Percentiles rank a stretch among this genome's conserved stretches.
phyloP scores from a whole-genome alignment of 2,113 vertebrate genomes.

The Osmerus eperlanus region DNA sequence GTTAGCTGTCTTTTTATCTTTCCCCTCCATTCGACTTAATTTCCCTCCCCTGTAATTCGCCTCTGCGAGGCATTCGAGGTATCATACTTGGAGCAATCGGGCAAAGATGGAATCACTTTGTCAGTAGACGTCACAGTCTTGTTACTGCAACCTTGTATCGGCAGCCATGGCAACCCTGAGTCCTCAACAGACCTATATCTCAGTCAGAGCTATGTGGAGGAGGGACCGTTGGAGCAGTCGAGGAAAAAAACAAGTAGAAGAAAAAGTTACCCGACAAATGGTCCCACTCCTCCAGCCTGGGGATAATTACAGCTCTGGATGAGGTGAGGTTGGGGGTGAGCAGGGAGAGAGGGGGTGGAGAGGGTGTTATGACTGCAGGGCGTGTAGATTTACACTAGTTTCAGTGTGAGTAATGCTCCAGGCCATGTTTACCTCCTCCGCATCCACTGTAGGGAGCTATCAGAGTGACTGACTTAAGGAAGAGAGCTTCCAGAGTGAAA shows the following conservation, averaged over 20 bases:
- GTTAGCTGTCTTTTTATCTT: conserved; percentile 39
- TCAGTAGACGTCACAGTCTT: neutral
- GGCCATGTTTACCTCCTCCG: conserved; percentile 28
- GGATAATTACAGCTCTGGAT: conserved; percentile 51
- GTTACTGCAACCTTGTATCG: conserved; percentile 6
- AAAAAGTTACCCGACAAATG: conserved; percentile 55
- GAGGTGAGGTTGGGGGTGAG: conserved; percentile 45
- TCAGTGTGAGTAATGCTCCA: conserved; percentile 35
- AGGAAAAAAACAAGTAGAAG: conserved; percentile 8
- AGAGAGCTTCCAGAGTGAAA: too few relatives aligned
- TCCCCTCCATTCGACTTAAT: conserved; percentile 18
- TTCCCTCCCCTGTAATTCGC: conserved; percentile 3
- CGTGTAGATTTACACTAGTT: conserved; percentile 39
- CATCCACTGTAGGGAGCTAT: conserved; percentile 23
- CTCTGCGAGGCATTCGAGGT: conserved; percentile 10
- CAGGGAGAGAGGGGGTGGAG: neutral
- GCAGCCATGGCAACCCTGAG: neutral
- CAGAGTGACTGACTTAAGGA: too few relatives aligned
- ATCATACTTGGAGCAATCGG: neutral
- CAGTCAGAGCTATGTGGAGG: neutral
- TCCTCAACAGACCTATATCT: neutral
- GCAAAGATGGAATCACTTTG: neutral
- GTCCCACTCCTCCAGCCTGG: conserved; percentile 24
- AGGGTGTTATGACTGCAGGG: conserved; percentile 51
- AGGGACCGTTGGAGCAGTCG: neutral